Evolutionary conservation across 2,797 vertebrate genomes (phyloP), one percentile per base, ranked within the genome.

Genomic region (Siniperca obscura): DNA sequence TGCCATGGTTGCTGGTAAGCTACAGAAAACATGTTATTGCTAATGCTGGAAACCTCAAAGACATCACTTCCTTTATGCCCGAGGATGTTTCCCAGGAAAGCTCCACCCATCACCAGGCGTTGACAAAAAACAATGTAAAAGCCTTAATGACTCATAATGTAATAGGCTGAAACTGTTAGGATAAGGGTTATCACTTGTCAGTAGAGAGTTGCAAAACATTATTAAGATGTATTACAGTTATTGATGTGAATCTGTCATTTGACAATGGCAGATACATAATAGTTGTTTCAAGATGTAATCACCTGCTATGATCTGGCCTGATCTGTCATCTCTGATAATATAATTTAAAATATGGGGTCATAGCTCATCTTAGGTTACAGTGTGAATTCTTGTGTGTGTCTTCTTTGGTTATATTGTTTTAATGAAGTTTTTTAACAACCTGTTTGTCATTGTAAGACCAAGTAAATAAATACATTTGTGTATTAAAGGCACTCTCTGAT

Each of bases 281-380:
- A n/a, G 5, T 68, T 74, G n/a, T 27, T 73, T 86, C 21, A 62
- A 79, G 71, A 65, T 75, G 30, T 76, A 74, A 89, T 83, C 55
- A 65, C 76, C 65, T 76, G 70, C 78, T 70, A 0, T 90, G 34
- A 53, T 78, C 44, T 70, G 25, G 22, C 22, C 34, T 68, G 22
- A 40, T 59, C 52, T 62, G 65, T 90, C 91, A 75, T 59, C 75
- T 68, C 14, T 3, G 19, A 70, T 61, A 6, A 75, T 66, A 48
- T 36, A 1, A 44, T 22, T 72, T 25, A 50, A 44, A 69, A 67
- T 59, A 42, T 38, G 30, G 9, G 16, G 25, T 65, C n/a, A 53
- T 25, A 36, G 65, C 36, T 76, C 1, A 62, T 62, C 16, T n/a
- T 44, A 1, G 6, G 17, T 71, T 44, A n/a, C 27, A 48, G 1